A percentile compares a stretch with the other conserved stretches of the same genome.
Conservation (phyloP, 2,888 invertebrate genomes). For the Drepana falcataria region DNA sequence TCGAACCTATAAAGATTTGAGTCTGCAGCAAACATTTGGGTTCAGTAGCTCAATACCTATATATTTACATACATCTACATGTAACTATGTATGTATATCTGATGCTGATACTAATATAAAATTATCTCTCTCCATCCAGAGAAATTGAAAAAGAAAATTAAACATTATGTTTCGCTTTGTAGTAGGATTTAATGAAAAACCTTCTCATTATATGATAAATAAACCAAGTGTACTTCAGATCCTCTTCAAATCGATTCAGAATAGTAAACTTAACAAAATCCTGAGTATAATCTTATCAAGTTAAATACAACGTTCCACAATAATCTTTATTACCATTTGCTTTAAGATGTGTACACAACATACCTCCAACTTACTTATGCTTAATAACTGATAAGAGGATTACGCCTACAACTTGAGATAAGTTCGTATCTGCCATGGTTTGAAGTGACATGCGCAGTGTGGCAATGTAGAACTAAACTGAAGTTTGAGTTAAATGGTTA, state of each 20-base stretch:
- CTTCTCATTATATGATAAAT: no score
- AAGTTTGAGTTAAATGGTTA: neutral
- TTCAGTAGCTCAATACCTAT: no score
- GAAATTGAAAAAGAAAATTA: no score
- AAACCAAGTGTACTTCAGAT: neutral
- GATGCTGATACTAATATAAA: no score
- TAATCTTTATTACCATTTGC: neutral
- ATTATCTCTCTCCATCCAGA: no score
- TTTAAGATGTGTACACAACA: neutral
- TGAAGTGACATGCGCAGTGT: slow-evolving; percentile 1
- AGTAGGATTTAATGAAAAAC: no score
- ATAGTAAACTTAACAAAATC: neutral
- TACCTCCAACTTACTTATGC: neutral
- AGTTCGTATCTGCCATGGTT: slow-evolving; percentile 1
- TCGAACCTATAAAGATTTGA: no score
- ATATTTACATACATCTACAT: no score
- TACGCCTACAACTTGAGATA: slow-evolving; percentile 1
- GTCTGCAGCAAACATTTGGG: no score
- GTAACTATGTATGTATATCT: no score
- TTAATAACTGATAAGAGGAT: slow-evolving; percentile 1
- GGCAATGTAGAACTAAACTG: neutral
- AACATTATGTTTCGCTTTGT: no score
- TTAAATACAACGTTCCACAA: neutral
- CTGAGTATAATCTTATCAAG: neutral
- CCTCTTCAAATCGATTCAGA: neutral